A percentile compares a stretch with the other conserved stretches of the same genome.
Evolutionary conservation across 92 coral and sea anemone genomes (phyloP).

Genomic region (Palythoa heliodiscus): DNA sequence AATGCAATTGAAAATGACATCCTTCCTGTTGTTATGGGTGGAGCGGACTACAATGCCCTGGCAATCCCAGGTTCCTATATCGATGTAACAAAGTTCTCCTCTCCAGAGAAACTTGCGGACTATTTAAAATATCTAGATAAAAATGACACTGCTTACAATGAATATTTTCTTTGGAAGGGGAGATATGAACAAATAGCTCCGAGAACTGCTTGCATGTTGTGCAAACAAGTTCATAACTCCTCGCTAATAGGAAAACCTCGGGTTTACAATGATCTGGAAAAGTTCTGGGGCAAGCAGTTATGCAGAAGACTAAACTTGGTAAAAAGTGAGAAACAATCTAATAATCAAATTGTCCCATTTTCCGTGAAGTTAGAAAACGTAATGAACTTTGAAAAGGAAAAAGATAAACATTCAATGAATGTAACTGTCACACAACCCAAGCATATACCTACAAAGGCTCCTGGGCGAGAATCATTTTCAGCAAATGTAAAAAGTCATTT

Average conservation of each 20-base stretch:
- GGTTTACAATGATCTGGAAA: slow-evolving; percentile 49
- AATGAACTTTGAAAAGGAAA: not conserved
- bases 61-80: slow-evolving; percentile 66
- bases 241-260: slow-evolving; percentile 55
- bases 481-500: not conserved
- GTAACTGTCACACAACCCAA: not conserved
- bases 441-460: not conserved
- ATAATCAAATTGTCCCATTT: not conserved
- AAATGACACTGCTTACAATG: slow-evolving; percentile 54
- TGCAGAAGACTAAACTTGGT: slow-evolving; percentile 52
- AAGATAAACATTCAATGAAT: not conserved
- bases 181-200: slow-evolving; percentile 56
- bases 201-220: slow-evolving; percentile 70
- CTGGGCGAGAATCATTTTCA: not conserved
- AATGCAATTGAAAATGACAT: slow-evolving; percentile 65
- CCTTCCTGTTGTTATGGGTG: slow-evolving; percentile 65
- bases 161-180: slow-evolving; percentile 57
- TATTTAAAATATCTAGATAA: slow-evolving; percentile 45
- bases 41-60: slow-evolving; percentile 51
- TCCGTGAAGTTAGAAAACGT: slow-evolving; percentile 6
- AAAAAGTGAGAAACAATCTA: not conserved
- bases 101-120: slow-evolving; percentile 56
- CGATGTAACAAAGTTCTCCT: slow-evolving; percentile 53
- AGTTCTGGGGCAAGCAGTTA: slow-evolving; percentile 47
- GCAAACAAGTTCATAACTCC: slow-evolving; percentile 64